Evolutionary conservation across 2,888 invertebrate genomes (phyloP).

Genomic region (Hirtodrosophila cameraria): DNA sequence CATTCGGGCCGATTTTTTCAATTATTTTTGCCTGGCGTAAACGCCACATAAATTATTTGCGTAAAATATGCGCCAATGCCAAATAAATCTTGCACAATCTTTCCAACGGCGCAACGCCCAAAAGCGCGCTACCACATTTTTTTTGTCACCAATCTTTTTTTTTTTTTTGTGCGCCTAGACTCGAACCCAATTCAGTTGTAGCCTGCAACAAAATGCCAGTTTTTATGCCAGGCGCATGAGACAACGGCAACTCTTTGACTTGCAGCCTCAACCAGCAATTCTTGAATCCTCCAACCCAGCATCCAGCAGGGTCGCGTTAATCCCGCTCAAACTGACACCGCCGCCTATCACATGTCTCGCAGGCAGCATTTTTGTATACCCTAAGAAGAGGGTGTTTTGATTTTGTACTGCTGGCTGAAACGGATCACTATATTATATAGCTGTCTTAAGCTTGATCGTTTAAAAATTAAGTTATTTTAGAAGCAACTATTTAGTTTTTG

Average conservation of each 20-base stretch:
- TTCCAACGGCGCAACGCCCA: constrained; percentile 40
- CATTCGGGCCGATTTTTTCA: constrained; percentile 62
- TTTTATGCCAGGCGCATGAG: constrained; percentile 10
- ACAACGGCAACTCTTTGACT: constrained; percentile 32
- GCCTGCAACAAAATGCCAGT: constrained; percentile 2
- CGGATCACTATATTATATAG: no score
- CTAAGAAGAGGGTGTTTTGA: background rate
- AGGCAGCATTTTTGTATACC: constrained; percentile 25
- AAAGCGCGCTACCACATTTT: constrained; percentile 51
- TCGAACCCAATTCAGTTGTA: no score
- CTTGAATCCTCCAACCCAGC: background rate
- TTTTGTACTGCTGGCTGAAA: no score
- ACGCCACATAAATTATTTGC: constrained; percentile 82
- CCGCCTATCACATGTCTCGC: constrained; percentile 70
- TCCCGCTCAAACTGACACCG: constrained; percentile 56
- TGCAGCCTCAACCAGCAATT: constrained; percentile 3
- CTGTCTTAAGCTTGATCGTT: no score
- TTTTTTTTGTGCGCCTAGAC: constrained; percentile 13
- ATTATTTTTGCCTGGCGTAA: constrained; percentile 64
- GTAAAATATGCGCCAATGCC: constrained; percentile 77
- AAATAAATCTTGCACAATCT: constrained; percentile 83
- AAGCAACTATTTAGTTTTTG: no score
- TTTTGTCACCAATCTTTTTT: constrained; percentile 7
- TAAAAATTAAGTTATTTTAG: no score
- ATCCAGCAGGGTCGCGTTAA: constrained; percentile 48